Conservation (phyloP, 1,140 invertebrate species). For the Zophobas atratus region DNA sequence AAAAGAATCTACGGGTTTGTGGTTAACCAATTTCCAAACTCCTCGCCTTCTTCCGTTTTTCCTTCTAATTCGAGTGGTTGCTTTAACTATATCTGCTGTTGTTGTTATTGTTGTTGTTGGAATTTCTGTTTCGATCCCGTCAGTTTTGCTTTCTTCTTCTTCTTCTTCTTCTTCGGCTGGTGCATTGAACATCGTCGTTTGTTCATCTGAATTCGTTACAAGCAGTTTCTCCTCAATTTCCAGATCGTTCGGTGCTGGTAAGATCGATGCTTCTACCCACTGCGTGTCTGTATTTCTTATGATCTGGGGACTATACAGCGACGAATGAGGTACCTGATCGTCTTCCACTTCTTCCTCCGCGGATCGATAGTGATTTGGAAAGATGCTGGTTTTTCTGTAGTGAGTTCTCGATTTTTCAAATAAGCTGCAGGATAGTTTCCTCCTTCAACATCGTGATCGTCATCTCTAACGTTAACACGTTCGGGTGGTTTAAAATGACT, state of each 20-base stretch:
- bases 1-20: conserved; percentile 74
- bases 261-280: conserved; percentile 42
- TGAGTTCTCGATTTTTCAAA: conserved; percentile 55
- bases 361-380: conserved; percentile 65
- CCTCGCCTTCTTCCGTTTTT: conserved; percentile 71
- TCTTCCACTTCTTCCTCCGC: conserved; percentile 49
- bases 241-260: conserved; percentile 33
- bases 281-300: conserved; percentile 37
- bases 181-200: conserved; percentile 21
- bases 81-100: conserved; percentile 6
- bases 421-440: conserved; percentile 64
- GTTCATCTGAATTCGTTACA: conserved; percentile 7
- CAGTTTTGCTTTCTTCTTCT: conserved; percentile 15
- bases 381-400: conserved; percentile 41
- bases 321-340: conserved; percentile 64
- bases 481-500: conserved; percentile 60
- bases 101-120: conserved; percentile 21
- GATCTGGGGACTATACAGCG: conserved; percentile 58
- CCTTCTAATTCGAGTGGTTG: conserved; percentile 21
- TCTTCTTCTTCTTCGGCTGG: background rate
- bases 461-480: conserved; percentile 54
- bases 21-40: conserved; percentile 77
- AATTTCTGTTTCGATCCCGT: conserved; percentile 27
- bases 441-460: conserved; percentile 60
- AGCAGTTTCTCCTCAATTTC: conserved; percentile 34